Evolutionary conservation across 1,140 invertebrate species (phyloP).

Genomic region (Cardiocondyla obscurior): DNA sequence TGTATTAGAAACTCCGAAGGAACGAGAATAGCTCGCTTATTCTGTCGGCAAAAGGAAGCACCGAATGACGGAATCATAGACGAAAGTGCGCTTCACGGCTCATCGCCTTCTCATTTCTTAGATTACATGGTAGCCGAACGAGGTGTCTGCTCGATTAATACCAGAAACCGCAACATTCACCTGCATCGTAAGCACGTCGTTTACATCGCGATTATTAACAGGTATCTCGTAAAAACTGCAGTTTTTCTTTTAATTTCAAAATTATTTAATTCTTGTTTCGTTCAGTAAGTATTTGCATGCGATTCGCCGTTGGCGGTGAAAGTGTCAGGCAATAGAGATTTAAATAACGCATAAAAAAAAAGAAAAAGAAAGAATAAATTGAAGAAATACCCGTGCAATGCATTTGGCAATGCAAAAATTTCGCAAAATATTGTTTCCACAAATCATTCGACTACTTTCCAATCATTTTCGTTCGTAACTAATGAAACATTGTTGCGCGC

Average conservation of each 20-base stretch:
- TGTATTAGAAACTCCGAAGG: neutral
- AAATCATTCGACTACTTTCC: constrained; percentile 11
- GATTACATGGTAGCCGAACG: constrained; percentile 31
- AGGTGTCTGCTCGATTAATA: constrained; percentile 33
- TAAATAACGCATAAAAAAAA: neutral
- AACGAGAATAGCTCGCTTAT: neutral
- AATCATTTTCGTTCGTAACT: constrained; percentile 12
- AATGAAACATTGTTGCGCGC: constrained; percentile 28
- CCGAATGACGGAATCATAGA: constrained; percentile 2
- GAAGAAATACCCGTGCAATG: no score
- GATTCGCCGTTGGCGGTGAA: no score
- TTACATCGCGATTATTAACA: constrained; percentile 3
- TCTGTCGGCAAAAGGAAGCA: constrained; percentile 16
- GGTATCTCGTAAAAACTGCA: neutral
- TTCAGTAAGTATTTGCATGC: no score
- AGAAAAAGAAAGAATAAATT: no score
- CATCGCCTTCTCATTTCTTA: constrained; percentile 40
- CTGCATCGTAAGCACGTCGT: constrained; percentile 9
- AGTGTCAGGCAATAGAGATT: neutral
- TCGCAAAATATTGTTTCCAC: neutral
- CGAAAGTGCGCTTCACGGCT: constrained; percentile 43
- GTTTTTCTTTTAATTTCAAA: neutral
- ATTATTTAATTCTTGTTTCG: neutral
- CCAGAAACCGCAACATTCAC: constrained; percentile 6
- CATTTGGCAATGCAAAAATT: no score